A percentile compares a stretch with the other conserved stretches of the same genome.
phyloP scores from a whole-genome alignment of 1,140 invertebrate genomes.

The Macrobrachium nipponense region DNA sequence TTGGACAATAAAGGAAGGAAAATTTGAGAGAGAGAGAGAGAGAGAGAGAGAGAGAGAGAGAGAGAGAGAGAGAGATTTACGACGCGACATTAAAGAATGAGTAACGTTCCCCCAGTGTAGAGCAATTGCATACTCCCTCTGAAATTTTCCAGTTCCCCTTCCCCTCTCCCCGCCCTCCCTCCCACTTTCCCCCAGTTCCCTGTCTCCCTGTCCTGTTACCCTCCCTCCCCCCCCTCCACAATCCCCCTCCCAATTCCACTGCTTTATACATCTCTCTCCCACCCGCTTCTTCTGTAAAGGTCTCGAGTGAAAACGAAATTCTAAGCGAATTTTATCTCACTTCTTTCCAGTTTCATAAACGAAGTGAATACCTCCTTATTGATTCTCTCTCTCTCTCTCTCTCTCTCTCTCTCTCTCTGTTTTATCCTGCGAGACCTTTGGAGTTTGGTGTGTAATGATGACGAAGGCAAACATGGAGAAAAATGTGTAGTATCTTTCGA shows the following conservation, averaged over 20 bases:
- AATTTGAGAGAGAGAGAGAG: constrained; percentile 7
- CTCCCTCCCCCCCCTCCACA: not conserved
- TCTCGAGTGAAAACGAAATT: no score
- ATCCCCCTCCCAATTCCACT: not conserved
- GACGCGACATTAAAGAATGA: constrained; percentile 20
- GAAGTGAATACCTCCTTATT: not conserved
- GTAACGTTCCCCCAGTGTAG: not conserved
- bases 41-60: constrained; percentile 2
- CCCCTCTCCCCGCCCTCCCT: not conserved
- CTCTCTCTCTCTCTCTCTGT: constrained; percentile 27
- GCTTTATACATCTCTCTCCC: not conserved
- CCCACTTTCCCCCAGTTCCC: not conserved
- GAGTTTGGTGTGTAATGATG: no score
- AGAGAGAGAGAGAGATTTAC: constrained; percentile 9
- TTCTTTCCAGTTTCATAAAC: no score
- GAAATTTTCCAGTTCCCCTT: not conserved
- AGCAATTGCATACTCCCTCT: not conserved
- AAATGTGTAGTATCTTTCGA: no score
- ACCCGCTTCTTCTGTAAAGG: no score
- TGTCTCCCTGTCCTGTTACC: not conserved
- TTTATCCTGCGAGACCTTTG: not conserved
- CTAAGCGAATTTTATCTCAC: no score
- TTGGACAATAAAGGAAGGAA: not conserved
- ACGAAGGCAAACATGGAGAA: no score
- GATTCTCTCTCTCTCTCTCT: constrained; percentile 21